phyloP scores from a whole-genome alignment of 2,113 vertebrate genomes.

The Rhegmatorhina hoffmannsi region DNA sequence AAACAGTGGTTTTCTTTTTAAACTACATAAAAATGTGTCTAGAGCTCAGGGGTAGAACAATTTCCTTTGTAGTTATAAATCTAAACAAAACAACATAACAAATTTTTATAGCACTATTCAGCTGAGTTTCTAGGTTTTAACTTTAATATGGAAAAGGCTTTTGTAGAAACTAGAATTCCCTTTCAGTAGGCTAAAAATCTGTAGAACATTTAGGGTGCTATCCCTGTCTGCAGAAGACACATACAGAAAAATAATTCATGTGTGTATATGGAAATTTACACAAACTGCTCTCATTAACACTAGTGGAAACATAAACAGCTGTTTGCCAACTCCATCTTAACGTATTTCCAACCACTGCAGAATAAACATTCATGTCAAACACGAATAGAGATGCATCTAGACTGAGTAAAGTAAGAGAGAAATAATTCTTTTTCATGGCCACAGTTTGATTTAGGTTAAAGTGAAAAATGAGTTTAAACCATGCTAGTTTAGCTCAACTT shows the following conservation, averaged over 20 bases:
- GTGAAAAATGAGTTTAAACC: not conserved
- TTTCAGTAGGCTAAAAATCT: not conserved
- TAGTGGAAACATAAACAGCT: slow-evolving; percentile 14
- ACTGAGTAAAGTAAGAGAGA: not conserved
- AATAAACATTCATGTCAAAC: slow-evolving; percentile 21
- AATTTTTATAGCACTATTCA: not conserved
- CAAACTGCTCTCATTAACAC: slow-evolving; percentile 1
- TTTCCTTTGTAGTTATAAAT: not conserved
- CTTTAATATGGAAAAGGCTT: not conserved
- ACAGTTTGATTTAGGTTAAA: not conserved
- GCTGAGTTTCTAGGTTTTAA: not conserved
- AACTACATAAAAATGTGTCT: not conserved
- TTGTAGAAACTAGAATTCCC: not conserved
- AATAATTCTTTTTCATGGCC: not conserved
- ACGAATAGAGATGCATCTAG: not conserved
- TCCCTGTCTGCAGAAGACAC: not conserved
- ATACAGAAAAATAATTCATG: not conserved
- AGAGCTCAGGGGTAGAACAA: not conserved
- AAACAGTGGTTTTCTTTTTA: not conserved
- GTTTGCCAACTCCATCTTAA: not conserved
- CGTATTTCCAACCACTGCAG: not conserved
- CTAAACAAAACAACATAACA: not conserved
- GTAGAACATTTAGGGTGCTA: not conserved
- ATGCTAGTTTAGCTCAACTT: not conserved
- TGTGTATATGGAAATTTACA: not conserved